These are phyloP conservation scores for Araneus ventricosus DNA, from an alignment of 1,140 invertebrate genomes.

Conservation along the genomic window DNA sequence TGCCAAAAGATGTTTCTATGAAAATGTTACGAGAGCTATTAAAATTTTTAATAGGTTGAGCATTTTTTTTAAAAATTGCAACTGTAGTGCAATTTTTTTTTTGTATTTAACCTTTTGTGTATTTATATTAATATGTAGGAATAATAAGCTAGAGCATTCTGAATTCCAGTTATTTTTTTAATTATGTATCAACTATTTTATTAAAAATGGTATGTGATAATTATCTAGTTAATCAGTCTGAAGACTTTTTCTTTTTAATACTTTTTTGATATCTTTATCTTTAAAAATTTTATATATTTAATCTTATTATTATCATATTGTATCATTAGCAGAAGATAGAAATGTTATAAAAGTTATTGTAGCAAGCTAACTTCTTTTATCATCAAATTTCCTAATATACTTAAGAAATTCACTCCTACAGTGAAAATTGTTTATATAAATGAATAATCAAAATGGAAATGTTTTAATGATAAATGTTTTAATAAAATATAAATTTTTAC, in stretches of 20 bases:
- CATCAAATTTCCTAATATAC: too few species aligned
- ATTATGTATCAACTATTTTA: neutral
- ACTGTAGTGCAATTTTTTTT: neutral
- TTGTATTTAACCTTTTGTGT: slow-evolving; percentile 24
- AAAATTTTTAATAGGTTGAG: slow-evolving; percentile 22
- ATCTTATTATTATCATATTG: too few species aligned
- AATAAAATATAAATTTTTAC: too few species aligned
- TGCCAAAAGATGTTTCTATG: slow-evolving; percentile 43
- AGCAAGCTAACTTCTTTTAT: too few species aligned
- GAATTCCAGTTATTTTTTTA: slow-evolving; percentile 28
- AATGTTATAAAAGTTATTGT: too few species aligned
- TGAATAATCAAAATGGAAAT: too few species aligned
- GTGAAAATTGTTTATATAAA: too few species aligned
- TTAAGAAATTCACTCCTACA: too few species aligned
- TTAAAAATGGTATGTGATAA: neutral
- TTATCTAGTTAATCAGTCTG: neutral
- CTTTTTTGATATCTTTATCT: neutral
- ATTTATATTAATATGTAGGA: slow-evolving; percentile 14
- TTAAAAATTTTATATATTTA: too few species aligned
- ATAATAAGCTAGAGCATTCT: neutral
- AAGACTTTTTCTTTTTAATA: neutral
- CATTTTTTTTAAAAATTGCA: slow-evolving; percentile 7
- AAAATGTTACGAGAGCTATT: neutral
- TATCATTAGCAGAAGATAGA: too few species aligned
- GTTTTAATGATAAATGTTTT: too few species aligned